phyloP scores from a whole-genome alignment of 2,797 vertebrate genomes.

The Tympanoctomys barrerae region DNA sequence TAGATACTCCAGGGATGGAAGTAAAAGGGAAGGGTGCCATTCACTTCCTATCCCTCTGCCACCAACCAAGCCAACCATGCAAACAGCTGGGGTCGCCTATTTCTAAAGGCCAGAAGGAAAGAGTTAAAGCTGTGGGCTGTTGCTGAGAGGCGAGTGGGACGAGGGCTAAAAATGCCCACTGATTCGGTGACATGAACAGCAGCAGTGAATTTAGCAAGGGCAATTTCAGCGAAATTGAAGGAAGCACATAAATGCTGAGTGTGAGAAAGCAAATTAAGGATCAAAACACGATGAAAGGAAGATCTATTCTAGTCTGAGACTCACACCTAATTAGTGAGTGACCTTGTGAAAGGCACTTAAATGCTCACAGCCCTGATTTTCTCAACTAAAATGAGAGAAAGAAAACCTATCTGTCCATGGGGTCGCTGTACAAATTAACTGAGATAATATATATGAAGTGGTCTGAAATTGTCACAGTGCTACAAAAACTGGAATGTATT shows the following conservation, averaged over 20 bases:
- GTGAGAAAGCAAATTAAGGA: background rate
- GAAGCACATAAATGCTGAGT: background rate
- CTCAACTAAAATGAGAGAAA: constrained; percentile 36
- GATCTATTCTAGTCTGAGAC: background rate
- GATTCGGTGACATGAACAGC: background rate
- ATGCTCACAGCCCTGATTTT: background rate
- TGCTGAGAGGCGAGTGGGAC: background rate
- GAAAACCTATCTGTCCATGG: background rate
- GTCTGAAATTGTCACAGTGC: background rate
- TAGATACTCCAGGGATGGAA: background rate
- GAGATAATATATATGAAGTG: background rate
- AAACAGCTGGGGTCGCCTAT: background rate
- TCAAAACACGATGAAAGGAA: background rate
- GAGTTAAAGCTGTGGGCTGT: background rate
- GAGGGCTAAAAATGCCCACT: background rate
- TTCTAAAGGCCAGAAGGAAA: background rate
- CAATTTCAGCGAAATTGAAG: background rate
- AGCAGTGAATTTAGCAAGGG: background rate
- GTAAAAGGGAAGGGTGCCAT: background rate
- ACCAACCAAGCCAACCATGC: background rate
- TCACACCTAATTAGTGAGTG: background rate
- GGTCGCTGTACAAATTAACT: background rate
- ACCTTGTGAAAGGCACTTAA: background rate
- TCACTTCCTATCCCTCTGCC: background rate
- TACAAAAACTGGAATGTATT: background rate